Base-by-base conservation (phyloP, 2,113 vertebrate genomes). In the Zingel zingel region DNA sequence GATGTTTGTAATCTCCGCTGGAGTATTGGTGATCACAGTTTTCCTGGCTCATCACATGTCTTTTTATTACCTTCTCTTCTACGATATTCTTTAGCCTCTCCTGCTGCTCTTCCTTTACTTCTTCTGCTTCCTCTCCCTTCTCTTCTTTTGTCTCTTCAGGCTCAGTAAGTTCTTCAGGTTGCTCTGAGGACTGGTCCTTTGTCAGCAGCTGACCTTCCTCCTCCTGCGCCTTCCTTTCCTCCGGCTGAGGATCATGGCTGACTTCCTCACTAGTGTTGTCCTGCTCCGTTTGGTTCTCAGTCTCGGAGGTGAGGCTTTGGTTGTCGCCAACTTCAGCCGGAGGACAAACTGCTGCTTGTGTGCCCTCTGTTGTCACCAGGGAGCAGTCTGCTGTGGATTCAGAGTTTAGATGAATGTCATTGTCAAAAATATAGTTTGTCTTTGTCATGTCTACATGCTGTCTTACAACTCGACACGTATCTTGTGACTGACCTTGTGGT, bases 1-100 rank as follows among this genome's bases (percentile, higher is more conserved):
- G 91, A 56, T 92, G 86, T 84, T 89, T 92, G 65, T 93, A 94
- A 82, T 94, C 93, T 45, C 95, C 95, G 43, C 94, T 95, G 71
- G 94, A 96, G 89, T 96, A 96, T 63, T 95, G 95, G 75, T 96
- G 95, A 69, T 96, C 94, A 9, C 92, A 94, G 83, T 95, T 95
- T 81, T 94, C 91, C 89, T 94, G 95, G 57, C 72, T 90, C 1
- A 89, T 68, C 39, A 83, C 78, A 58, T 87, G 93, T 54, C 86
- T 90, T 50, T 89, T 91, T 9, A 56, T 71, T 21, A 80, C 94
- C 0, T 93, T 95, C 0, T 94, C 93, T 15, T 85, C 79, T 2
- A 27, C 27, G 16, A 50, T 21, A 12, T 77, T 43, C 3, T 76
- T 63, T 23, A 94, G 89, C 2, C 74, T 90, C 10, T 92, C 92